These are phyloP conservation scores for Ips typographus DNA, from an alignment of 1,140 invertebrate genomes.

Conservation along the genomic window DNA sequence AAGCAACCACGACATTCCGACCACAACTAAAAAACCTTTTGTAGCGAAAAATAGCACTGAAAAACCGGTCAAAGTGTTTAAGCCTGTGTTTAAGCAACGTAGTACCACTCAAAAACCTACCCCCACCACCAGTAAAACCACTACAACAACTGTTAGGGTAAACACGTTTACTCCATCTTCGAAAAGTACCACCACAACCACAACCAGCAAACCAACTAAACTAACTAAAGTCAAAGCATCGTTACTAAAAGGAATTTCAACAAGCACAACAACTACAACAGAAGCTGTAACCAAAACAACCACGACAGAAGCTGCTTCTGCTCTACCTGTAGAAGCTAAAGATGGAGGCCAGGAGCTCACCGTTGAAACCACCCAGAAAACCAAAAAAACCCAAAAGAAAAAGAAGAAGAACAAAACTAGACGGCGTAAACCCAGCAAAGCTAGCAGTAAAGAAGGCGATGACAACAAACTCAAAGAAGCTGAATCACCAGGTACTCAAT, in stretches of 20 bases:
- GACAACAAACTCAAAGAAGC: slow-evolving; percentile 53
- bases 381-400: slow-evolving; percentile 52
- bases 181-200: slow-evolving; percentile 11
- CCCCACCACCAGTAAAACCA: slow-evolving; percentile 40
- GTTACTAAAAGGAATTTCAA: slow-evolving; percentile 31
- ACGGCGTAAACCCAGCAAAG: slow-evolving; percentile 59
- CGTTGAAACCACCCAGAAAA: slow-evolving; percentile 48
- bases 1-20: slow-evolving; percentile 55
- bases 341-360: slow-evolving; percentile 58
- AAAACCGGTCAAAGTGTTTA: slow-evolving; percentile 34
- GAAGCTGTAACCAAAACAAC: background rate
- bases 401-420: slow-evolving; percentile 63
- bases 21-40: slow-evolving; percentile 48
- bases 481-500: slow-evolving; percentile 66
- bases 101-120: slow-evolving; percentile 43
- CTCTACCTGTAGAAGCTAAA: slow-evolving; percentile 55
- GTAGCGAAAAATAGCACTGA: slow-evolving; percentile 30
- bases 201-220: slow-evolving; percentile 38
- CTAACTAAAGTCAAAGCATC: slow-evolving; percentile 45
- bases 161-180: slow-evolving; percentile 33
- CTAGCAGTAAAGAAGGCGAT: slow-evolving; percentile 54
- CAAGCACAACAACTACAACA: slow-evolving; percentile 26
- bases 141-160: slow-evolving; percentile 34
- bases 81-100: slow-evolving; percentile 48
- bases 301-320: slow-evolving; percentile 2